phyloP scores from a whole-genome alignment of 2,113 vertebrate species.

The Castor canadensis region DNA sequence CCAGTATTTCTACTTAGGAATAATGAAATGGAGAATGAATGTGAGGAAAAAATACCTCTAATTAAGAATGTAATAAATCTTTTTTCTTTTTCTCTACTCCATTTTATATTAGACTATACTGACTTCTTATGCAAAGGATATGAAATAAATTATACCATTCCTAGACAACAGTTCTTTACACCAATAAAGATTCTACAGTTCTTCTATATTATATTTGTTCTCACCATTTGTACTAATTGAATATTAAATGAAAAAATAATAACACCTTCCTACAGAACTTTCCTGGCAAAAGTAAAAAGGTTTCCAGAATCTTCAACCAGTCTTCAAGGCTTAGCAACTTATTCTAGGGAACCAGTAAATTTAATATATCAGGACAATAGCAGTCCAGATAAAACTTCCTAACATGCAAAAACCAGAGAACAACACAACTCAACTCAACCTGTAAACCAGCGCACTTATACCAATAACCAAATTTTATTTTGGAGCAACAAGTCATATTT shows the following conservation, averaged over 20 bases:
- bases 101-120: conserved; percentile 31
- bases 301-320: conserved; percentile 41
- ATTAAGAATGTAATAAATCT: neutral
- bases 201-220: conserved; percentile 23
- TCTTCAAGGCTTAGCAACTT: conserved; percentile 37
- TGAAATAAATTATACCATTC: neutral
- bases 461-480: conserved; percentile 41
- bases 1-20: conserved; percentile 28
- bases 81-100: neutral
- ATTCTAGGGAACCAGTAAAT: conserved; percentile 19
- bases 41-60: neutral
- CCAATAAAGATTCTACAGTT: neutral
- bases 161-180: neutral
- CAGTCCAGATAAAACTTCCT: conserved; percentile 18
- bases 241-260: conserved; percentile 52
- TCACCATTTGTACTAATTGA: conserved; percentile 1
- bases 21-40: conserved; percentile 35
- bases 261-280: conserved; percentile 32
- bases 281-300: conserved; percentile 36
- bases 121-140: neutral
- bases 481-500: conserved; percentile 25
- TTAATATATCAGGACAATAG: conserved; percentile 28
- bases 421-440: conserved; percentile 61
- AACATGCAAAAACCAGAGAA: neutral
- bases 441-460: conserved; percentile 59